Base-by-base conservation (phyloP, 2,113 vertebrate genomes). In the Chaetodon trifascialis region DNA sequence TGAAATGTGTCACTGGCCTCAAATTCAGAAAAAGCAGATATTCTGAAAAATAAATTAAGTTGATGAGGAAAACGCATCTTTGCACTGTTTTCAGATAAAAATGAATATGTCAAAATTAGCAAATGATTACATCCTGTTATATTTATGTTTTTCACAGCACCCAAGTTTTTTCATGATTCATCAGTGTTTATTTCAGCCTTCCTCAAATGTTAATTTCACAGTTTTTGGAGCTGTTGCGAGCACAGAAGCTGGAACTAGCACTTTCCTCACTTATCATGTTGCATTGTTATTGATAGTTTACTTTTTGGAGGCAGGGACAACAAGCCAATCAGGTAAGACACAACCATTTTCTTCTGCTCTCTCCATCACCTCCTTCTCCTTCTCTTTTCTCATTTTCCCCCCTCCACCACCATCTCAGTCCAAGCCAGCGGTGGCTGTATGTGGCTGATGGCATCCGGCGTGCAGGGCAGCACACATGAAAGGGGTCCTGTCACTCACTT, bases 401-500 rank as follows among this genome's bases (percentile, higher is more conserved):
- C 58, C 69, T 69, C 21, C 77, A 49, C 34, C 76, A 72, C 49
- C 64, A 60, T 85, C 83, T 73, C 76, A 36, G 56, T 84, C 67
- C 59, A 84, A 81, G 88, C 91, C 91, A 81, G 80, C 80, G 81
- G 92, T 89, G 77, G 68, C 83, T 84, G 86, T 76, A 79, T 78
- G 85, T 65, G 91, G 92, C 93, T 94, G 95, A 95, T 94, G 92
- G 93, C 92, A 93, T 94, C 90, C 89, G 63, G 90, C 66, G 91
- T 72, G 91, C 91, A 34, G 93, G 93, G 93, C 88, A 86, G 84
- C 91, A 47, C 88, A 76, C 86, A 80, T 86, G 87, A 93, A 92
- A 94, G 94, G 92, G 94, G 94, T 92, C 93, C 95, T 95, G 95
- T 96, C 95, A 96, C 79, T 96, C 95, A 96, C 88, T 87, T 46